phyloP scores from a whole-genome alignment of 2,113 vertebrate species.

The Calypte anna region DNA sequence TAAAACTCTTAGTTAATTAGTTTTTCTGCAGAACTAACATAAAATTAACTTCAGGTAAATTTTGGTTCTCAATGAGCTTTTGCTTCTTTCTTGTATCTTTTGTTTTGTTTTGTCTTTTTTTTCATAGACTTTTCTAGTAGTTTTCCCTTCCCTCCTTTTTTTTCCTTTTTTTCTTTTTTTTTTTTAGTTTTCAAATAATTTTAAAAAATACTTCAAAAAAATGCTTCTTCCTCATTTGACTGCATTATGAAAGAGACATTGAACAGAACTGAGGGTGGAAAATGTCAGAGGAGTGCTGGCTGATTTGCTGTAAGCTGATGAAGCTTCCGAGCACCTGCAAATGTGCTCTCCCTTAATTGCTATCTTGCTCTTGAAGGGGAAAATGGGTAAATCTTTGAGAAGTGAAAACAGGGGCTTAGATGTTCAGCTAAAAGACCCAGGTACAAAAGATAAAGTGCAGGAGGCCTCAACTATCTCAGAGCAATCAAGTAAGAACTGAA shows the following conservation, averaged over 20 bases:
- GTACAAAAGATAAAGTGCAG: background rate
- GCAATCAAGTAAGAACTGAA: background rate
- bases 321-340: background rate
- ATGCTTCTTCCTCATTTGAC: background rate
- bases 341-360: background rate
- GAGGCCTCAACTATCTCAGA: background rate
- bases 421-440: background rate
- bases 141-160: accelerated
- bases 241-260: background rate
- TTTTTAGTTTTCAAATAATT: background rate
- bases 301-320: background rate
- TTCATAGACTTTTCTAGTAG: background rate
- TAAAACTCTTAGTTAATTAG: background rate
- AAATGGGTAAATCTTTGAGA: background rate
- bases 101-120: background rate
- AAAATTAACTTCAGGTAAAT: background rate
- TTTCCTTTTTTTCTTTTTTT: background rate
- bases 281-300: background rate
- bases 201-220: background rate
- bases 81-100: background rate
- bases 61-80: background rate
- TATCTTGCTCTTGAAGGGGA: accelerated
- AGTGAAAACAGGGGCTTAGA: background rate
- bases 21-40: background rate
- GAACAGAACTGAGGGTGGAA: background rate